Base-by-base conservation (phyloP, 2,113 vertebrate genomes). In the Monarcha castaneiventris region DNA sequence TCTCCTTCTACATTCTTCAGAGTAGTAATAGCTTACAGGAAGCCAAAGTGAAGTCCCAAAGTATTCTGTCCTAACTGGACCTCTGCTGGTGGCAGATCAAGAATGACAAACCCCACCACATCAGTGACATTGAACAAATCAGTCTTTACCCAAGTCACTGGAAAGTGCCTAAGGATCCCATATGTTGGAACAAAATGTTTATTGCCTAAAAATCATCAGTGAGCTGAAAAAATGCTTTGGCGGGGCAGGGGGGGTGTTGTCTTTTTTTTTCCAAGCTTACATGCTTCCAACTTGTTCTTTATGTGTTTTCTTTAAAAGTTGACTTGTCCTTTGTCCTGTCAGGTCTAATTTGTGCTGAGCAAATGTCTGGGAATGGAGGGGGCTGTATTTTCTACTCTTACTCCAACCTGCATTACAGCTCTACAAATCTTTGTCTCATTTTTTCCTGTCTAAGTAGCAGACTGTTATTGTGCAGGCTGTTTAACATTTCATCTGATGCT, bases 211-310 rank as follows among this genome's bases (percentile, higher is more conserved):
- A 56, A 13, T 49, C 25, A 37, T 52, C 41, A 48, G 1, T 19
- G 35, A 35, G 23, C 21, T 76, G 33, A 83, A 68, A 30, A 32
- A 49, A 32, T 22, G 18, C 20, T 7, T 8, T 11, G 46, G 15
- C 2, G 2, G 6, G 3, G 20, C 2, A 2, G 6, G 3, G 20
- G 35, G 10, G 20, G 10, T 15, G n/a, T 51, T 55, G 30, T 56
- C 27, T 29, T 32, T 26, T 25, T 25, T 46, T 58, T 37, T 37
- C 37, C 37, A 37, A 37, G 37, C 37, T 37, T 37, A 37, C 37
- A 37, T 37, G 37, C 37, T 37, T 37, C 37, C 37, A 37, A 37
- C 37, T 16, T 46, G 7, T 44, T 52, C 13, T 73, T 66, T 32
- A 11, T 48, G 26, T 25, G 11, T 56, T 55, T 85, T 62, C 33